Conservation (phyloP, 1,140 invertebrate species). For the Hylaeus volcanicus region DNA sequence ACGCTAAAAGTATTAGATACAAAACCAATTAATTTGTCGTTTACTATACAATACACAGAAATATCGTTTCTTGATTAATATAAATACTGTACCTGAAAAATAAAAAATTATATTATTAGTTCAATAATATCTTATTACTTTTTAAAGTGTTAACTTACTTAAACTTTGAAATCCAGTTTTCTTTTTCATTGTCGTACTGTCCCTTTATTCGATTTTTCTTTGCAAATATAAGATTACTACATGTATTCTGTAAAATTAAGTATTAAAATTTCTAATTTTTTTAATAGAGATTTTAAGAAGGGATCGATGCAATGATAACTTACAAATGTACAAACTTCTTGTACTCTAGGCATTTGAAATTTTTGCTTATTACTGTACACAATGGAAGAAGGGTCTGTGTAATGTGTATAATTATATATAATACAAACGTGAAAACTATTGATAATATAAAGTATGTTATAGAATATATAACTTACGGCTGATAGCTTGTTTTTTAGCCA, state of each 20-base stretch:
- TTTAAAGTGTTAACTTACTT: constrained; percentile 20
- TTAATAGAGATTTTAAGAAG: background rate
- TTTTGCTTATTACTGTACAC: constrained; percentile 3
- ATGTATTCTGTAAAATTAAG: constrained; percentile 16
- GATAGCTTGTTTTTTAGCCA: background rate
- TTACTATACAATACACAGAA: background rate
- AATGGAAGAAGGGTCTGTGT: constrained; percentile 11
- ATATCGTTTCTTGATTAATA: background rate
- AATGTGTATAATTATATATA: background rate
- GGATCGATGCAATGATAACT: constrained; percentile 4
- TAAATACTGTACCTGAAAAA: constrained; percentile 4
- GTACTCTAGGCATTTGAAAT: constrained; percentile 17
- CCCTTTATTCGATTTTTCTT: background rate
- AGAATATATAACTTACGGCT: constrained; percentile 37
- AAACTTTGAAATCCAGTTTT: constrained; percentile 14
- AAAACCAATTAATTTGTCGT: background rate
- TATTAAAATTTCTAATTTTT: background rate
- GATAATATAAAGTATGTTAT: constrained; percentile 5
- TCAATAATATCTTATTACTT: background rate
- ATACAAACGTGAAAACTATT: background rate
- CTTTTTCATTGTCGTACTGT: constrained; percentile 1
- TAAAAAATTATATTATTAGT: background rate
- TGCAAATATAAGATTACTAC: background rate
- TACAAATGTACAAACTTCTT: constrained; percentile 28
- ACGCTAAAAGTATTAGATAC: constrained; percentile 26